Conservation (phyloP, 2,888 invertebrate genomes). For the Pseudoips prasinana region DNA sequence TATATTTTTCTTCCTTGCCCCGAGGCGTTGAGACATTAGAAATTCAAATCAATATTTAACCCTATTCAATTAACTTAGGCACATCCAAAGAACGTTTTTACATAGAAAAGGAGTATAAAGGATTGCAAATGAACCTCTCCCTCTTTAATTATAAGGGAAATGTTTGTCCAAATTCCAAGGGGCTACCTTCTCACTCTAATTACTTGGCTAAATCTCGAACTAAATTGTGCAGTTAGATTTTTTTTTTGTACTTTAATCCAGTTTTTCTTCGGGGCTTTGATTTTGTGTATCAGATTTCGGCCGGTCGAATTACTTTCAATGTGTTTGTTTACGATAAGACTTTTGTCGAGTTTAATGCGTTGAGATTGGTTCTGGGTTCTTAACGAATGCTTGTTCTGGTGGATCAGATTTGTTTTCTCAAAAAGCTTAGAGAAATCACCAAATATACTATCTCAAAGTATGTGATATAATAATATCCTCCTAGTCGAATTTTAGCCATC, state of each 20-base stretch:
- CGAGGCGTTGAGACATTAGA: slow-evolving; percentile 20
- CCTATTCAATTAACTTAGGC: slow-evolving; percentile 38
- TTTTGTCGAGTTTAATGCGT: neutral
- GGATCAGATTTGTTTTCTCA: too few species aligned
- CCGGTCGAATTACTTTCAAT: slow-evolving; percentile 8
- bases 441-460: too few species aligned
- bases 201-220: slow-evolving; percentile 53
- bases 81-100: slow-evolving; percentile 47
- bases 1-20: slow-evolving; percentile 11
- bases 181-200: slow-evolving; percentile 52
- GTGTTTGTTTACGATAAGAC: slow-evolving; percentile 2
- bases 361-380: too few species aligned
- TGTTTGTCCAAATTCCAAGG: slow-evolving; percentile 65
- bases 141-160: slow-evolving; percentile 71
- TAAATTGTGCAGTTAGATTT: slow-evolving; percentile 47
- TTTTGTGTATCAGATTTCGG: slow-evolving; percentile 22
- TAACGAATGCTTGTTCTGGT: too few species aligned
- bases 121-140: slow-evolving; percentile 68
- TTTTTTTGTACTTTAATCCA: slow-evolving; percentile 27
- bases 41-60: slow-evolving; percentile 35
- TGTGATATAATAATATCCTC: too few species aligned
- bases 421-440: too few species aligned
- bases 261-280: slow-evolving; percentile 26
- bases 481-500: too few species aligned
- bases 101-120: slow-evolving; percentile 66